Base-by-base conservation (phyloP, 2,888 invertebrate genomes). In the Dioctria linearis region DNA sequence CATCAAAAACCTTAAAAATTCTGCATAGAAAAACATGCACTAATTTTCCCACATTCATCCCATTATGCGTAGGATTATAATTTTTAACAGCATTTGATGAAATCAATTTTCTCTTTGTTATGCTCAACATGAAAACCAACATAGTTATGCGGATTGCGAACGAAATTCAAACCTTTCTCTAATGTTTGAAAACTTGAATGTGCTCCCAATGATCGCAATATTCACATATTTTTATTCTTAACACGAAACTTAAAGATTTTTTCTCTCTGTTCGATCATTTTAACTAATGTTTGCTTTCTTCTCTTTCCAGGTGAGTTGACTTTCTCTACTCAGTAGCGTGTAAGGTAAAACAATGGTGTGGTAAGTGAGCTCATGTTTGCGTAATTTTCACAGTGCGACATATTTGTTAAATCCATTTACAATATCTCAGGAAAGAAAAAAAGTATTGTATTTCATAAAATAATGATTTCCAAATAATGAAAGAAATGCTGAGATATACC, bases 221-320 rank as follows among this genome's bases (percentile, higher is more conserved):
- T 6, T 73, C 73, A n/a, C 57, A 59, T 57, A 73, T 73, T 73
- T 25, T 57, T 9, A 73, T 73, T 73, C 73, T 73, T 57, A 73
- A 57, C 73, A 73, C 73, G 73, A 73, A 73, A 51, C 40, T 59
- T 59, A 8, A 6, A 5, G 8, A 51, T 37, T 51, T 51, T 67
- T 67, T 67, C 39, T 69, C 51, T 51, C 54, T 73, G 43, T 54
- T 43, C 59, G 43, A 39, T 43, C 59, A 57, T 73, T 73, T 73
- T 73, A 59, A 73, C 57, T 59, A 73, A 73, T 42, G 73, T 37
- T 57, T 42, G 57, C 73, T 73, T 73, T 73, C 73, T 59, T 54
- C 73, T 73, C 57, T 73, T 73, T 73, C 73, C 73, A 73, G 73
- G 73, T 73, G 57, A 73, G 73, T 73, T 73, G 57, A 73, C 73